Conservation (phyloP, 2,113 vertebrate genomes). For the Cisticola juncidis region DNA sequence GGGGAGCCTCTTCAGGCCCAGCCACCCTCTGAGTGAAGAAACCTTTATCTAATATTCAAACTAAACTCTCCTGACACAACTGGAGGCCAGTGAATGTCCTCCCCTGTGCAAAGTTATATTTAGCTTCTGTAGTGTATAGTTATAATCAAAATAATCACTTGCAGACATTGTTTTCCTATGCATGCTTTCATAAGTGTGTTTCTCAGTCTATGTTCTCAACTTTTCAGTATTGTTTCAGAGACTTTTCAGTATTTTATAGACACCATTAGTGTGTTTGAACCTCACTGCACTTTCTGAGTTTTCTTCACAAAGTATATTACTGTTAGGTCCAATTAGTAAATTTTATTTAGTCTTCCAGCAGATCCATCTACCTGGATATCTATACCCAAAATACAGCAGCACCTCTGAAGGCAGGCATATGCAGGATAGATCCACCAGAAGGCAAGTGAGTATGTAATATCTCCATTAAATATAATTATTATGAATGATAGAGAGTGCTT, state of each 20-base stretch:
- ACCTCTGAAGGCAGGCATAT: not conserved
- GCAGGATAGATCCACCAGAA: not conserved
- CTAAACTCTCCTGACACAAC: not conserved
- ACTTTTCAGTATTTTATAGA: not conserved
- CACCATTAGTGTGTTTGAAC: not conserved
- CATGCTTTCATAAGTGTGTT: not conserved
- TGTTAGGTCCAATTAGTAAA: not conserved
- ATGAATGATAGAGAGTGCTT: not conserved
- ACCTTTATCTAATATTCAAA: not conserved
- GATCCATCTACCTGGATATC: not conserved
- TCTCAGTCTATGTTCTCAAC: fast-evolving
- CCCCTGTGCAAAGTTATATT: not conserved
- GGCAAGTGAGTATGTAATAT: not conserved
- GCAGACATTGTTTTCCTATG: not conserved
- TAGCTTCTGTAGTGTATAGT: not conserved
- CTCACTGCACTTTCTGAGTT: not conserved
- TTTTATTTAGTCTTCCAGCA: not conserved
- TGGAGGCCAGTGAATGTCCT: not conserved
- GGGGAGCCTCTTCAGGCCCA: not conserved
- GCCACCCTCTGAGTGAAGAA: not conserved
- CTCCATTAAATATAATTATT: not conserved
- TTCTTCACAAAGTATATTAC: not conserved
- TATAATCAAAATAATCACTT: not conserved
- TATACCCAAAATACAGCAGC: not conserved
- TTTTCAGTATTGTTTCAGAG: not conserved